Base-by-base conservation (phyloP, 2,113 vertebrate species). In the Aphyosemion australe region DNA sequence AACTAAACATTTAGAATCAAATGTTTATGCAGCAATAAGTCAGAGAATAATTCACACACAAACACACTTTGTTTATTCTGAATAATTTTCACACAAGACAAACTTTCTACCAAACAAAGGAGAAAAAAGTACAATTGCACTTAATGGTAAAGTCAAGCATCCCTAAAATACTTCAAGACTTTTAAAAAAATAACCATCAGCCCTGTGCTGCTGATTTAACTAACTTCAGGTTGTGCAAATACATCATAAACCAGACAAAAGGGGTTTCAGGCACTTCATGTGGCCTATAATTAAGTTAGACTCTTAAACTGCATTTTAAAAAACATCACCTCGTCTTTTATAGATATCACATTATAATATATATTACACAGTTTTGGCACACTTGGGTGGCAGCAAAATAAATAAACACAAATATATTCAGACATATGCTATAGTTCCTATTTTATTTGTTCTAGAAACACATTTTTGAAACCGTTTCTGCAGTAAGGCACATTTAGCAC, bases 241-340 rank as follows among this genome's bases (percentile, higher is more conserved):
- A 53, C n/a, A 45, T 51, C 56, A 39, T 4, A n/a, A 65, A 62
- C n/a, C 19, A 47, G 21, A 60, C 18, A 54, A 21, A 20, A 1
- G 62, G 16, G 9, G 3, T 71, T 79, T 65, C 69, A 83, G 83
- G 80, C 80, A 85, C 71, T 61, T 76, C 4, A 64, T 52, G 4
- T 50, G 31, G 59, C 56, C 76, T n/a, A 32, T 55, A 12, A 32
- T 20, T 39, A 18, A 15, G 15, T 19, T 16, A 47, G 39, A 12
- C 48, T 46, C 13, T 19, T 14, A 47, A 32, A 12, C 48, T 46
- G 5, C 5, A 15, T 16, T 59, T 53, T 6, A 48, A 53, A 56
- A 63, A 49, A 13, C n/a, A 64, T 21, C 41, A 39, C 1, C 1
- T 56, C 53, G 15, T 53, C n/a, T 20, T 64, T 61, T 21, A 42